Evolutionary conservation across 2,888 invertebrate genomes (phyloP), one percentile per base, ranked within the genome.

Genomic region (Dasysyrphus tricinctus): DNA sequence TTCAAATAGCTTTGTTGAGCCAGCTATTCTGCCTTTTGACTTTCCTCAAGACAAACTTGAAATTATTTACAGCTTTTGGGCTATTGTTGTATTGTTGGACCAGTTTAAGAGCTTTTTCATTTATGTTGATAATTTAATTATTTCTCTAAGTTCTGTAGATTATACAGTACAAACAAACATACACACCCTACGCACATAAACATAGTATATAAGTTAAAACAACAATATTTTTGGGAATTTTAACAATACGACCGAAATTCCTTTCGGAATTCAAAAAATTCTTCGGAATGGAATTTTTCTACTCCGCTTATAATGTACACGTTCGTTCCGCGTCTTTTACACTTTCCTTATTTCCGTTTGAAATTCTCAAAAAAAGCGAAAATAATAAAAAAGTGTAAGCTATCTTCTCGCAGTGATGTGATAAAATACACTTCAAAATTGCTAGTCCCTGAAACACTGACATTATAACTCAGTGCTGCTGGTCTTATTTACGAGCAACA

Each of bases 401-500:
- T 74, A 80, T 75, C 51, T 72, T 12, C 11, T 34, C 8, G n/a
- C n/a, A 81, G 67, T 42, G 61, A 57, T 57, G 56, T 32, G 67
- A 81, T 74, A 76, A 73, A 70, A 74, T 74, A 81, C 39, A 69
- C 73, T 81, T 77, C 73, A 61, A 69, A 81, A 81, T 77, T 73
- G 77, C 73, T 63, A 70, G 77, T 77, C 80, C 47, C 76, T 54
- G 47, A 61, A 69, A 80, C 47, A 73, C 75, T 67, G 73, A 34
- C 73, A 77, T 69, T 77, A 61, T 61, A 73, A 59, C 49, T 73
- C 54, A 42, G 44, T 49, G 72, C n/a, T 24, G 29, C 29, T 32
- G 54, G 61, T 19, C 59, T 74, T 85, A 77, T 80, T 80, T 80
- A 85, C 61, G 77, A 69, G 67, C 65, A 14, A 57, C 57, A 34